Conservation (phyloP, 1,140 invertebrate species). For the Drosophila paulistorum region DNA sequence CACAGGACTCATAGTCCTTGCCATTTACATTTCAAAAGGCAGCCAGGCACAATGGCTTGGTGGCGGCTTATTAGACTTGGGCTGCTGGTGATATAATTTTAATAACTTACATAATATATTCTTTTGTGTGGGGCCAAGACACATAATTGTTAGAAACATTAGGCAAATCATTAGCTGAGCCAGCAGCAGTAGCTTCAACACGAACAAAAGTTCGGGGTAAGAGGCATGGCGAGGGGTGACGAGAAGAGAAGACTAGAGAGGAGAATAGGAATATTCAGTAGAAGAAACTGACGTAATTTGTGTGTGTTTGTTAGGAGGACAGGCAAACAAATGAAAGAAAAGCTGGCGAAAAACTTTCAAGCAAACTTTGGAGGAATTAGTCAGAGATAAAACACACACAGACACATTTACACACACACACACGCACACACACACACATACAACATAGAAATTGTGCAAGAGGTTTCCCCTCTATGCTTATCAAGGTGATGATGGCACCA, state of each 20-base stretch:
- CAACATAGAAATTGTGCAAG: not conserved
- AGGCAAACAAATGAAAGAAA: constrained; percentile 29
- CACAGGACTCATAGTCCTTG: constrained; percentile 49
- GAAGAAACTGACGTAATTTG: constrained; percentile 68
- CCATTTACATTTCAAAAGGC: constrained; percentile 79
- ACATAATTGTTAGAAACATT: constrained; percentile 81
- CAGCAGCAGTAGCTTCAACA: constrained; percentile 5
- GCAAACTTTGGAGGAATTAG: constrained; percentile 36
- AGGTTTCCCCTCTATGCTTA: constrained; percentile 13
- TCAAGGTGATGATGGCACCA: constrained; percentile 33
- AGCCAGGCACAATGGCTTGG: constrained; percentile 48
- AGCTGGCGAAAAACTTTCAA: constrained; percentile 46
- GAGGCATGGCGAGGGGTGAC: too few species aligned
- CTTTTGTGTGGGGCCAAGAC: constrained; percentile 70
- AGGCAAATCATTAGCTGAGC: constrained; percentile 75
- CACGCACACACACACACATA: not conserved
- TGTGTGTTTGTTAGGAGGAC: constrained; percentile 45
- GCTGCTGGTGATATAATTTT: constrained; percentile 77
- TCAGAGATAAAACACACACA: constrained; percentile 30
- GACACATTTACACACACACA: not conserved
- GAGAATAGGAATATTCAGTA: not conserved
- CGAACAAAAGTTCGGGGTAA: not conserved
- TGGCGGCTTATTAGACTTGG: constrained; percentile 66
- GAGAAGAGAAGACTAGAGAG: not conserved
- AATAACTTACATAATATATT: constrained; percentile 81